These are phyloP conservation scores for Xenops minutus DNA, from an alignment of 2,797 vertebrate species.

Conservation along the genomic window DNA sequence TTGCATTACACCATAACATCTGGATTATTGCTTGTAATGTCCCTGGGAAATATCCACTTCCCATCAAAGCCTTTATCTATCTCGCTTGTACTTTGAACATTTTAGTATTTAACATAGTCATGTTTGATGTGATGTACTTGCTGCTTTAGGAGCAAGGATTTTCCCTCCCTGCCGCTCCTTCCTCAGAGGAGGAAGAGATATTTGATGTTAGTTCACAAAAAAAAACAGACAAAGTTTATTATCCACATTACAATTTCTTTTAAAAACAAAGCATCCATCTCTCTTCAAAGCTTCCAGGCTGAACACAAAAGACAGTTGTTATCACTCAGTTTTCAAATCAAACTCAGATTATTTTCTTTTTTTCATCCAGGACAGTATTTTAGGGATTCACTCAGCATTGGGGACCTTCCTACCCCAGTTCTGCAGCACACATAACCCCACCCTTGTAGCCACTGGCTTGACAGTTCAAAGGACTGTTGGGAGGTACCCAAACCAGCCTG, in stretches of 20 bases:
- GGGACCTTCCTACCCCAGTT: not conserved
- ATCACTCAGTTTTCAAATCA: not conserved
- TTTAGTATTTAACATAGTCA: slow-evolving; percentile 75
- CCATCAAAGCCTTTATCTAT: slow-evolving; percentile 94
- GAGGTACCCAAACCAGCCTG: not conserved
- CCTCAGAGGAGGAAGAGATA: slow-evolving; percentile 30
- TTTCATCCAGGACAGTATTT: not conserved
- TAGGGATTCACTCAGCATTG: not conserved
- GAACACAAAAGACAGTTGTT: slow-evolving; percentile 17
- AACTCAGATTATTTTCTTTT: not conserved
- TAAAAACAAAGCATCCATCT: slow-evolving; percentile 27
- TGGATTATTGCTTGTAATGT: slow-evolving; percentile 97
- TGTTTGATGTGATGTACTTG: slow-evolving; percentile 78
- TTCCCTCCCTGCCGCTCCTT: not conserved
- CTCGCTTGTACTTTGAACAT: slow-evolving; percentile 82
- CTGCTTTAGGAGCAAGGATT: slow-evolving; percentile 55
- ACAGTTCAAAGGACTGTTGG: not conserved
- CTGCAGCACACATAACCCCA: not conserved
- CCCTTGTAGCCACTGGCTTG: not conserved
- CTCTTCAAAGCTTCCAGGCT: slow-evolving; percentile 28
- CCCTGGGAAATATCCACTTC: slow-evolving; percentile 96
- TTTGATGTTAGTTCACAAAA: slow-evolving; percentile 37
- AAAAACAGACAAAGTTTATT: not conserved
- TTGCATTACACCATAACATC: slow-evolving; percentile 96
- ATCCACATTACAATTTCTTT: slow-evolving; percentile 31